A percentile compares a stretch with the other conserved stretches of the same genome.
Conservation (phyloP, 2,888 invertebrate genomes). For the Volucella inflata region DNA sequence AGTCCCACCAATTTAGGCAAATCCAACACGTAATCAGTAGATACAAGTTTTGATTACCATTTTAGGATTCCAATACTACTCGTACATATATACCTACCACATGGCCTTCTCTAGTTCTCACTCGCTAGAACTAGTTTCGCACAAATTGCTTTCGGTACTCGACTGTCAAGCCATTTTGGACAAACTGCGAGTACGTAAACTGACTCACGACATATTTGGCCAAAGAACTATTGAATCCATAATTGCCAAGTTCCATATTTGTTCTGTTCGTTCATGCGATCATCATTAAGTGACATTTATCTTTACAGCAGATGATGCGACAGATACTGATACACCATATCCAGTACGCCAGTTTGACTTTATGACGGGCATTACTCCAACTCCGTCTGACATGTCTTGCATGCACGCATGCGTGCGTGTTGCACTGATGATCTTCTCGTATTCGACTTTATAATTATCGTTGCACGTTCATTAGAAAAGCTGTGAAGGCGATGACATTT, state of each 20-base stretch:
- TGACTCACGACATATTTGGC: constrained; percentile 55
- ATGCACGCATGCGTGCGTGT: constrained; percentile 61
- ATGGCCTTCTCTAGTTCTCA: background rate
- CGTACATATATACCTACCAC: background rate
- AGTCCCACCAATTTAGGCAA: background rate
- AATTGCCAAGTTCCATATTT: constrained; percentile 55
- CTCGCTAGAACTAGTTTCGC: constrained; percentile 27
- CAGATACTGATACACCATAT: constrained; percentile 35
- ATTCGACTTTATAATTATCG: constrained; percentile 53
- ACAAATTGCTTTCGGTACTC: constrained; percentile 29
- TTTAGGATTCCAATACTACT: too few relatives aligned
- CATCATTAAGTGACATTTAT: constrained; percentile 43
- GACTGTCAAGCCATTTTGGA: constrained; percentile 53
- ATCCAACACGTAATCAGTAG: background rate
- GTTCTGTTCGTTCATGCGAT: constrained; percentile 41
- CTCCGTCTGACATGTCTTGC: constrained; percentile 21
- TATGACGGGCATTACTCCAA: constrained; percentile 38
- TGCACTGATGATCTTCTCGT: constrained; percentile 18
- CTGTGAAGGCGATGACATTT: constrained; percentile 67
- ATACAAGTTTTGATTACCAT: background rate
- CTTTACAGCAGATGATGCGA: constrained; percentile 4
- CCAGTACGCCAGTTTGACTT: background rate
- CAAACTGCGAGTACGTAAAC: background rate
- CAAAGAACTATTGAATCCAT: constrained; percentile 48
- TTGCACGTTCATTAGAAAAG: constrained; percentile 56